Percentiles rank a stretch among this genome's conserved stretches.
phyloP scores from a whole-genome alignment of 2,113 vertebrate genomes.

The Rhea pennata region DNA sequence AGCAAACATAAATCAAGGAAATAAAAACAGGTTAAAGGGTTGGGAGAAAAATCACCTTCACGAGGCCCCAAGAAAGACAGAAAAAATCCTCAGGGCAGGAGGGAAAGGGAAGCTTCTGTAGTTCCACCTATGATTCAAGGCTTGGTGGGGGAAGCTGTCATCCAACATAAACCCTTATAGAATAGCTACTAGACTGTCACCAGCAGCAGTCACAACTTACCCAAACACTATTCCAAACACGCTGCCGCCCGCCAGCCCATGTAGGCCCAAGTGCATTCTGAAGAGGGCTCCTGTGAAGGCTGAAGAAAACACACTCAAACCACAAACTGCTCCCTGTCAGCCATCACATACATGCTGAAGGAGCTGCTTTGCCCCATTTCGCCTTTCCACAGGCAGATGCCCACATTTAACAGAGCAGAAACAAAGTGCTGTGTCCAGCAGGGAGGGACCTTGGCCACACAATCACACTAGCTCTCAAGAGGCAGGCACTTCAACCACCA shows the following conservation, averaged over 20 bases:
- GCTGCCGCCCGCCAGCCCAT: slow-evolving; percentile 82
- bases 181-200: neutral
- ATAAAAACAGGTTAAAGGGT: neutral
- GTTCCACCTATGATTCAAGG: neutral
- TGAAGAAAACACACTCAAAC: slow-evolving; percentile 52
- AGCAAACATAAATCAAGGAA: neutral
- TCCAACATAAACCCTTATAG: neutral
- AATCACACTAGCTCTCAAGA: neutral
- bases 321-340: neutral
- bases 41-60: neutral
- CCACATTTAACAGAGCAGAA: neutral
- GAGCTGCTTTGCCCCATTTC: neutral
- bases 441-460: neutral
- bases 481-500: neutral
- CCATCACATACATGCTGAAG: rapidly evolving
- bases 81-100: neutral
- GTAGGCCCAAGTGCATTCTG: slow-evolving; percentile 86
- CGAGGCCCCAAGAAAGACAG: neutral
- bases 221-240: slow-evolving; percentile 83
- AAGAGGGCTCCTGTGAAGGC: slow-evolving; percentile 88
- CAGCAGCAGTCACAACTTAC: slow-evolving; percentile 72
- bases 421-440: neutral
- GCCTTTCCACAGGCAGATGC: neutral
- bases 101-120: neutral
- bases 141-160: neutral